Conservation (phyloP, 1,140 invertebrate species). For the Teleogryllus occipitalis region DNA sequence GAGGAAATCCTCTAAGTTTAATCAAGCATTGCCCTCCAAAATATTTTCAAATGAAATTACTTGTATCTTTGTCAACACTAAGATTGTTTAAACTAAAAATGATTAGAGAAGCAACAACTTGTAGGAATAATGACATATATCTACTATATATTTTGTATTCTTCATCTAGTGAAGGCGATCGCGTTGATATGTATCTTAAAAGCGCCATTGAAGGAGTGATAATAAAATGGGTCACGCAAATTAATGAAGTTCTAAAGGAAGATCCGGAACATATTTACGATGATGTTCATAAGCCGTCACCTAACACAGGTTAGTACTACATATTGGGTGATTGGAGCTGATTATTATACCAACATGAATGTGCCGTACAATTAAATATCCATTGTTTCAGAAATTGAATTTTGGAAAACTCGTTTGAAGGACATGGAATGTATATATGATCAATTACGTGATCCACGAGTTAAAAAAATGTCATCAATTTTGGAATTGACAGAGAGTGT, state of each 20-base stretch:
- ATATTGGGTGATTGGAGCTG: not conserved
- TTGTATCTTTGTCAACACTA: no score
- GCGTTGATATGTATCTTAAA: constrained; percentile 78
- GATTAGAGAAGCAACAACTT: no score
- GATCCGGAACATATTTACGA: constrained; percentile 51
- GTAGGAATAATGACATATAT: not conserved
- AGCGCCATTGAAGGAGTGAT: constrained; percentile 89
- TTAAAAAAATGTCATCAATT: constrained; percentile 84
- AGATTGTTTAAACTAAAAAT: no score
- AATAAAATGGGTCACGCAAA: constrained; percentile 90
- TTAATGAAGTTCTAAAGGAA: constrained; percentile 83
- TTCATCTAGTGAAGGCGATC: constrained; percentile 33
- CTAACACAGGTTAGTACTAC: constrained; percentile 10
- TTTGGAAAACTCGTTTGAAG: constrained; percentile 63
- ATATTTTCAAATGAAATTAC: no score
- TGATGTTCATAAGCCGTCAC: constrained; percentile 7
- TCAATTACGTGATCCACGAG: constrained; percentile 72
- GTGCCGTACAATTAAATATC: not conserved
- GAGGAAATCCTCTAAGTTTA: no score
- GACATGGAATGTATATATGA: constrained; percentile 84
- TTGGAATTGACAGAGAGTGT: constrained; percentile 82
- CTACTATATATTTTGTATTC: not conserved
- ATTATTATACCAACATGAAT: no score
- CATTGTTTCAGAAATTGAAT: constrained; percentile 54
- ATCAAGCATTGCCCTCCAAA: no score